Evolutionary conservation across 1,140 invertebrate species (phyloP).

Genomic region (Lepidurus apus): DNA sequence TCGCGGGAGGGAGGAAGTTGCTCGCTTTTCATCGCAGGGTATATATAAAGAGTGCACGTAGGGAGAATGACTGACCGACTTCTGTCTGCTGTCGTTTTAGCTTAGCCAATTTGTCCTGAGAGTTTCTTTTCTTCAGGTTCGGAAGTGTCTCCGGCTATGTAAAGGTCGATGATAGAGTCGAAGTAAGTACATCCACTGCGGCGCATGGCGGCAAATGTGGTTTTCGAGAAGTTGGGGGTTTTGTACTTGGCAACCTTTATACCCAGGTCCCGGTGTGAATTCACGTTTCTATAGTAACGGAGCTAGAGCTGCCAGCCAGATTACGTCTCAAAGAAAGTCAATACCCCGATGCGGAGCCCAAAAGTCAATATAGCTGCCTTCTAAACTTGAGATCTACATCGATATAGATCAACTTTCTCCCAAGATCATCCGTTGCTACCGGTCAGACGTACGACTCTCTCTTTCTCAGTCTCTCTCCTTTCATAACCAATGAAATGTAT

Average conservation of each 20-base stretch:
- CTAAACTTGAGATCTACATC: not conserved
- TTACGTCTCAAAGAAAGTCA: constrained; percentile 21
- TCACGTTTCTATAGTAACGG: constrained; percentile 17
- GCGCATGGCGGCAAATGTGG: not conserved
- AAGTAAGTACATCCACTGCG: not conserved
- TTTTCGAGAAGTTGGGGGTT: not conserved
- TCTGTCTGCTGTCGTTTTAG: not conserved
- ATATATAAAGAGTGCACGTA: not conserved
- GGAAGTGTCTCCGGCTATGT: not conserved
- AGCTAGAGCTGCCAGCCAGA: constrained; percentile 20
- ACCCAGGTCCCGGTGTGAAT: constrained; percentile 1
- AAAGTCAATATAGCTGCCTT: not conserved
- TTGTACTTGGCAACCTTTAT: constrained; percentile 5
- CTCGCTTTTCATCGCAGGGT: not conserved
- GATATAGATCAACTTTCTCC: not conserved
- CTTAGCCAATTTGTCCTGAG: not conserved
- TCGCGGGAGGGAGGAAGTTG: not conserved
- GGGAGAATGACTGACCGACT: not conserved
- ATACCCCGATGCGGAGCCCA: not conserved
- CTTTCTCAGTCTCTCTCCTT: not conserved
- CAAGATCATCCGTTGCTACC: not conserved
- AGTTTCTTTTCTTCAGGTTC: not conserved
- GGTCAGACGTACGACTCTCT: not conserved
- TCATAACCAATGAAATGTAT: not conserved
- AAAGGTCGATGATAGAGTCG: not conserved